A percentile compares a stretch with the other conserved stretches of the same genome.
phyloP scores from a whole-genome alignment of 1,140 invertebrate genomes.

The Uloborus diversus region DNA sequence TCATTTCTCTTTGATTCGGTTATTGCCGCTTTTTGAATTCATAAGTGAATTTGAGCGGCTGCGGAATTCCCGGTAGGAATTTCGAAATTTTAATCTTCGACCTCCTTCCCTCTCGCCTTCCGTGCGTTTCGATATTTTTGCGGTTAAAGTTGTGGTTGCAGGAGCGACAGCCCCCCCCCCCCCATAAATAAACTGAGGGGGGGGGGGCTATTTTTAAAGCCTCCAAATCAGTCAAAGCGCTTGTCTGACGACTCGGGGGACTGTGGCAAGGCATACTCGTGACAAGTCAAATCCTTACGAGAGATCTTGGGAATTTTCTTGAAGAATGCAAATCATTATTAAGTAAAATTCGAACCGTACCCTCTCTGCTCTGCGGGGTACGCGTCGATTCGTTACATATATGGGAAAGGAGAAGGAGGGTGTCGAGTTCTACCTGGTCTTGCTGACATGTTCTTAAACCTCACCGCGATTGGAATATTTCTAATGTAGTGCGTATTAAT shows the following conservation, averaged over 20 bases:
- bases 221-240: slow-evolving; percentile 38
- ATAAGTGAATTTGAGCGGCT: slow-evolving; percentile 38
- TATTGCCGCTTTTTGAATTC: slow-evolving; percentile 55
- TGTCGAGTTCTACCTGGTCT: not conserved
- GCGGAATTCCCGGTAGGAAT: slow-evolving; percentile 17
- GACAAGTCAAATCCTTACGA: slow-evolving; percentile 13
- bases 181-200: slow-evolving; percentile 38
- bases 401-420: no score
- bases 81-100: slow-evolving; percentile 44
- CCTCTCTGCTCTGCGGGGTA: no score
- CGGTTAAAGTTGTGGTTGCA: not conserved
- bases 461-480: slow-evolving; percentile 7
- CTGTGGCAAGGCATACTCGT: not conserved
- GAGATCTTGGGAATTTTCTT: slow-evolving; percentile 8
- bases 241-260: slow-evolving; percentile 32
- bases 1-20: slow-evolving; percentile 49
- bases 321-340: slow-evolving; percentile 56
- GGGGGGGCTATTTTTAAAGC: slow-evolving; percentile 48
- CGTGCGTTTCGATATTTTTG: not conserved
- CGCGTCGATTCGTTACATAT: no score
- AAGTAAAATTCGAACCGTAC: slow-evolving; percentile 35
- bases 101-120: not conserved
- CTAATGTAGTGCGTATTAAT: not conserved
- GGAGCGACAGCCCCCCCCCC: slow-evolving; percentile 1
- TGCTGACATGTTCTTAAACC: slow-evolving; percentile 29